These are phyloP conservation scores for Panopea generosa DNA, from an alignment of 2,888 invertebrate genomes.

Conservation along the genomic window DNA sequence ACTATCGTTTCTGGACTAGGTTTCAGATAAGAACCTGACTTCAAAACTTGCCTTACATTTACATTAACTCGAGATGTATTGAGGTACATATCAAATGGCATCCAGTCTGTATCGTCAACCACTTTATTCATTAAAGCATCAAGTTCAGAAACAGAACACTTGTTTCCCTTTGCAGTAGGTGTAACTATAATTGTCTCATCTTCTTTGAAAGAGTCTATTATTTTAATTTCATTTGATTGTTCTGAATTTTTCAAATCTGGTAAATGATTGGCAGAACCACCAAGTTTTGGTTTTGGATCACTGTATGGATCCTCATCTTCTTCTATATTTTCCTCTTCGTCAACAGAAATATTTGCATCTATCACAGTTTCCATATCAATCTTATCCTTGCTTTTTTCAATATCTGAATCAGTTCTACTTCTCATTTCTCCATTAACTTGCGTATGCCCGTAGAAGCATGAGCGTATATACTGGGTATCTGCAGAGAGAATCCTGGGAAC, in stretches of 20 bases:
- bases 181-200: slow-evolving; percentile 31
- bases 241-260: slow-evolving; percentile 24
- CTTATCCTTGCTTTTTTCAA: not conserved
- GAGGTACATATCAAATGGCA: slow-evolving; percentile 87
- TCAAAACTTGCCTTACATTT: slow-evolving; percentile 95
- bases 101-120: slow-evolving; percentile 60
- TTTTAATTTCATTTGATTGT: slow-evolving; percentile 14
- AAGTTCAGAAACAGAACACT: slow-evolving; percentile 35
- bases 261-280: slow-evolving; percentile 11
- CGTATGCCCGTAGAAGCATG: slow-evolving; percentile 64
- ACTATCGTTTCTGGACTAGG: slow-evolving; percentile 39
- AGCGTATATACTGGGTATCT: slow-evolving; percentile 23
- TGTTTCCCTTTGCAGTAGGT: slow-evolving; percentile 30
- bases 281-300: not conserved
- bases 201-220: slow-evolving; percentile 2
- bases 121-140: slow-evolving; percentile 57
- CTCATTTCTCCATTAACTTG: not conserved
- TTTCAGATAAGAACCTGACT: slow-evolving; percentile 38
- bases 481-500: slow-evolving; percentile 91
- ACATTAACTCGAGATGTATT: slow-evolving; percentile 94
- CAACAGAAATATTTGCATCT: not conserved
- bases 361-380: not conserved
- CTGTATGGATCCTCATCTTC: slow-evolving; percentile 50
- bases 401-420: not conserved
- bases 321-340: not conserved